Conservation (phyloP, 2,113 vertebrate genomes). For the Panurus biarmicus region DNA sequence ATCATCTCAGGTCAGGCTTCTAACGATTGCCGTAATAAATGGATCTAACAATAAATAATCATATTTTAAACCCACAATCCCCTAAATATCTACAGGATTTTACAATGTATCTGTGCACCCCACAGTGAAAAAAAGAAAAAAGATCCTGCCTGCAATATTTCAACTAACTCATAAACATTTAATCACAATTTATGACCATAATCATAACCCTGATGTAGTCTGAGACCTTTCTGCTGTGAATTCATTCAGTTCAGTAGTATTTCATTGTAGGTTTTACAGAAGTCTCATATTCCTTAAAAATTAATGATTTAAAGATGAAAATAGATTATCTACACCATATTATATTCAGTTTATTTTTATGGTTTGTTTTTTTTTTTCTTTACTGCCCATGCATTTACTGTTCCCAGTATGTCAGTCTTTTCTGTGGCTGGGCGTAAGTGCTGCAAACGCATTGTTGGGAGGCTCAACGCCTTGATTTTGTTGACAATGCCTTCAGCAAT, state of each 20-base stretch:
- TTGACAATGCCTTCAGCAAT: neutral
- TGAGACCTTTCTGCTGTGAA: neutral
- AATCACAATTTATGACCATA: neutral
- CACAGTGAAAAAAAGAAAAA: neutral
- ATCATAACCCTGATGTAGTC: neutral
- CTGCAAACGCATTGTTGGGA: fast-evolving
- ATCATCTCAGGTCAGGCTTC: neutral
- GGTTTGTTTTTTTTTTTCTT: neutral
- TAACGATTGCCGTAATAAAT: neutral
- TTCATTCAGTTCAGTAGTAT: neutral
- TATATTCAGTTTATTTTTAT: neutral
- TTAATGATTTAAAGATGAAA: neutral
- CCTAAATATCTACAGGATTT: neutral
- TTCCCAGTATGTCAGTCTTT: neutral
- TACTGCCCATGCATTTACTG: neutral
- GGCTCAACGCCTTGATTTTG: neutral
- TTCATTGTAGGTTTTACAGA: neutral
- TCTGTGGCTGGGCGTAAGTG: neutral
- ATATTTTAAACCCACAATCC: neutral
- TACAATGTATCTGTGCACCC: neutral
- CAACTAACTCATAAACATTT: neutral
- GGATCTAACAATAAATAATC: neutral
- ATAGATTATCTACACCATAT: neutral
- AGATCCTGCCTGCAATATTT: neutral
- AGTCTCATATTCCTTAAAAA: neutral